Evolutionary conservation across 2,888 invertebrate genomes (phyloP).

Genomic region (Baronia brevicornis): DNA sequence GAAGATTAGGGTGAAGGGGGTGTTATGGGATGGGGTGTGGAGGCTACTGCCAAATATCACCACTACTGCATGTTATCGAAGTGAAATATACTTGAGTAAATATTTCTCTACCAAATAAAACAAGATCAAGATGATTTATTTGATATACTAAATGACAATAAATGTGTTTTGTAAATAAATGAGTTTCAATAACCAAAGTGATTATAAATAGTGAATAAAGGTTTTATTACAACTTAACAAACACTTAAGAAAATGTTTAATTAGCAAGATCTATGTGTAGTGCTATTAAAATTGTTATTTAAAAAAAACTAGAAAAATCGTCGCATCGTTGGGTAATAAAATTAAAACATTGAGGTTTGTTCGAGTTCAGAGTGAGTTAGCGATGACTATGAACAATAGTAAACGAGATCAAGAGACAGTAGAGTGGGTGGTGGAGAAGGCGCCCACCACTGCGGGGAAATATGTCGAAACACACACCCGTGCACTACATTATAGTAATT

Average conservation of each 20-base stretch:
- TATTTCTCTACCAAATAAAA: too few relatives aligned
- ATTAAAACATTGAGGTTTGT: slow-evolving; percentile 34
- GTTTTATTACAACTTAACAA: too few relatives aligned
- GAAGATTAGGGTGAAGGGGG: slow-evolving; percentile 47
- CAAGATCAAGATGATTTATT: too few relatives aligned
- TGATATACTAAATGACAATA: too few relatives aligned
- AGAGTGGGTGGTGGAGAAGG: slow-evolving; percentile 23
- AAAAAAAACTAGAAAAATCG: too few relatives aligned
- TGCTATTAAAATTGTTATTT: too few relatives aligned
- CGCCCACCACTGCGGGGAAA: slow-evolving; percentile 38
- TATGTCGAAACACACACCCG: slow-evolving; percentile 58
- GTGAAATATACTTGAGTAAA: neutral
- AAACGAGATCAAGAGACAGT: slow-evolving; percentile 36
- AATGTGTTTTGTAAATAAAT: too few relatives aligned
- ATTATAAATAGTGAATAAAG: too few relatives aligned
- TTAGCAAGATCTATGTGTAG: too few relatives aligned
- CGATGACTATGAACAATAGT: slow-evolving; percentile 6
- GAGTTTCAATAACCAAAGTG: too few relatives aligned
- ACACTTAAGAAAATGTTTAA: too few relatives aligned
- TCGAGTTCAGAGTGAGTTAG: slow-evolving; percentile 12
- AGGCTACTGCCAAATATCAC: slow-evolving; percentile 35
- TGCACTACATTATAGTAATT: slow-evolving; percentile 68
- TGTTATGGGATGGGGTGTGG: slow-evolving; percentile 34
- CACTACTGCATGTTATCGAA: slow-evolving; percentile 30
- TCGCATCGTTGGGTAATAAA: too few relatives aligned